Conservation (phyloP, 2,113 vertebrate genomes). For the Platichthys flesus region DNA sequence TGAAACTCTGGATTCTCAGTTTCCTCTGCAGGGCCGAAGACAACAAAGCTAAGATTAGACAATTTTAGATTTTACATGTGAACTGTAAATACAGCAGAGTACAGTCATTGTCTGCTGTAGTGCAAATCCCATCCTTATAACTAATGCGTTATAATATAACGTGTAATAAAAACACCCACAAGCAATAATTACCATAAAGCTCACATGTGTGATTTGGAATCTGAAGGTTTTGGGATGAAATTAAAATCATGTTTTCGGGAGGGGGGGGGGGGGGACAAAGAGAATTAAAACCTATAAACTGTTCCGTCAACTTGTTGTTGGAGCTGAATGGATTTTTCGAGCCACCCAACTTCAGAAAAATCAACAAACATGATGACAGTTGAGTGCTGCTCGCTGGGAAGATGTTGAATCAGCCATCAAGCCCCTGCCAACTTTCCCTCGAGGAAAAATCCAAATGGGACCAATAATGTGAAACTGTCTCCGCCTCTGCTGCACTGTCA, state of each 20-base stretch:
- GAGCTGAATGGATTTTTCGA: conserved; percentile 30
- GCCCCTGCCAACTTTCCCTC: conserved; percentile 14
- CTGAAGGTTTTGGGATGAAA: not conserved
- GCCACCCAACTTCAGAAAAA: conserved; percentile 24
- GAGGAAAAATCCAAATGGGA: not conserved
- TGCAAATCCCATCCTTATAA: not conserved
- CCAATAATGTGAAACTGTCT: conserved; percentile 24
- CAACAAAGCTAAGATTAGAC: not conserved
- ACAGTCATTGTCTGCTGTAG: not conserved
- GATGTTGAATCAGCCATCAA: conserved; percentile 35
- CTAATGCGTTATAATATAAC: not conserved
- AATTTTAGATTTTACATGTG: not conserved
- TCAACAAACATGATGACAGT: conserved; percentile 32
- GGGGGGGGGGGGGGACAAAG: not conserved
- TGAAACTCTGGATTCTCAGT: not conserved
- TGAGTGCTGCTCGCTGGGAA: conserved; percentile 10
- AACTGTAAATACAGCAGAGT: not conserved
- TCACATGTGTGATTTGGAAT: not conserved
- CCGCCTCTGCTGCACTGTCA: not conserved
- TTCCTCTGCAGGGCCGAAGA: not conserved
- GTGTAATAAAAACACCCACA: not conserved
- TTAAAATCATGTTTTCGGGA: not conserved
- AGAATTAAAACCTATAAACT: not conserved
- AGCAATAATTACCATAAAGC: not conserved
- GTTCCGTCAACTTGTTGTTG: conserved; percentile 8